phyloP scores from a whole-genome alignment of 2,113 vertebrate species.

The Sus scrofa region DNA sequence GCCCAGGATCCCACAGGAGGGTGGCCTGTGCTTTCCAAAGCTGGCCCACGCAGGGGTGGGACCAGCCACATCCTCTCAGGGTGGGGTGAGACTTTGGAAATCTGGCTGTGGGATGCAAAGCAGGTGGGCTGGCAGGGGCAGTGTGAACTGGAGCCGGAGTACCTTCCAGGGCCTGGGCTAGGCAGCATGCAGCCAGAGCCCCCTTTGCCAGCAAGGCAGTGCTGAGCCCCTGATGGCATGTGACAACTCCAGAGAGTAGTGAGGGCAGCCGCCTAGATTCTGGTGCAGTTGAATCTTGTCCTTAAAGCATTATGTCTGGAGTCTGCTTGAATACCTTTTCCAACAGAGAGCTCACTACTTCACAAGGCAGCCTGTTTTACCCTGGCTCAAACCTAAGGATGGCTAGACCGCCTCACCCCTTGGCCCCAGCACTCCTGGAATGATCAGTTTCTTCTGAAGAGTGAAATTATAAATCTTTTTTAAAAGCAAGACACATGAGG shows the following conservation, averaged over 20 bases:
- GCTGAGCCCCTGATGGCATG: rapidly evolving
- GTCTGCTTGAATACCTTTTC: neutral
- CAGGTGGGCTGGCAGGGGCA: neutral
- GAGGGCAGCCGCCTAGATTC: neutral
- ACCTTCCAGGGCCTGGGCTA: neutral
- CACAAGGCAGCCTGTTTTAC: neutral
- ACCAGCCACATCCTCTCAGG: neutral
- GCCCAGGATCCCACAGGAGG: neutral
- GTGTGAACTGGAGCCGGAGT: neutral
- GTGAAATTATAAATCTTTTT: neutral
- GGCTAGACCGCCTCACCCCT: neutral
- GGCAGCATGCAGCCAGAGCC: rapidly evolving
- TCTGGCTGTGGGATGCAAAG: neutral
- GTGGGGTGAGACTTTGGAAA: neutral
- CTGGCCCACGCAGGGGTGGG: neutral
- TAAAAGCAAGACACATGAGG: neutral
- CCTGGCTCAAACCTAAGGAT: neutral
- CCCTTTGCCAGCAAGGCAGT: neutral
- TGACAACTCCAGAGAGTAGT: neutral
- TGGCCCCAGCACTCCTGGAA: neutral
- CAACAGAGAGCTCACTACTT: neutral
- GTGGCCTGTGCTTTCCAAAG: rapidly evolving
- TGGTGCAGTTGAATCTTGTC: neutral
- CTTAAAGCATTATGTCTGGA: neutral
- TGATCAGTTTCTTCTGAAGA: neutral